phyloP scores from a whole-genome alignment of 2,888 invertebrate species.

The Acanthococcus lagerstroemiae region DNA sequence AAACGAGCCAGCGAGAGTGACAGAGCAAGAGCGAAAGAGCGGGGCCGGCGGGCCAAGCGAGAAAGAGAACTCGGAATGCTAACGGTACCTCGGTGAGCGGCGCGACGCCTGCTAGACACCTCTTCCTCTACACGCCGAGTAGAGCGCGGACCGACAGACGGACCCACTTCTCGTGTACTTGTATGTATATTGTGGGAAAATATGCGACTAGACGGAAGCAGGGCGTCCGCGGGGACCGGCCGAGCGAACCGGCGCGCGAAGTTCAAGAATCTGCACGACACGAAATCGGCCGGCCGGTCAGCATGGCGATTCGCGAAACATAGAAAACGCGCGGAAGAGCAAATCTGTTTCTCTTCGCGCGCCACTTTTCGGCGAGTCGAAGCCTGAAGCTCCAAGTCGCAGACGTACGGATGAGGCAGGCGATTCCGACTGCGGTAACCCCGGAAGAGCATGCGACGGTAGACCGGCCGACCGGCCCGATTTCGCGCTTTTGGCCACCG shows the following conservation, averaged over 20 bases:
- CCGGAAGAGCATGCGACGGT: too few relatives aligned
- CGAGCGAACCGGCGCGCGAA: neutral
- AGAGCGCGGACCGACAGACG: neutral
- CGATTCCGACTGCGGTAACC: too few relatives aligned
- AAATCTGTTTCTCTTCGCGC: too few relatives aligned
- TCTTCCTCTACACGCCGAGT: neutral
- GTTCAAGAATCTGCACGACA: neutral
- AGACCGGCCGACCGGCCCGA: too few relatives aligned
- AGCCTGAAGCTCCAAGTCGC: too few relatives aligned
- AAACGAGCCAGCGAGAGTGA: too few relatives aligned
- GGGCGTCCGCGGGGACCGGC: neutral
- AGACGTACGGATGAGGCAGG: too few relatives aligned
- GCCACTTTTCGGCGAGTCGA: too few relatives aligned
- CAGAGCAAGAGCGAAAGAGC: neutral
- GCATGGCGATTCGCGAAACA: neutral
- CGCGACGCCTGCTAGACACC: conserved; percentile 3
- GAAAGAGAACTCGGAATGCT: conserved; percentile 19
- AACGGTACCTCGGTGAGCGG: conserved; percentile 19
- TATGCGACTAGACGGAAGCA: neutral
- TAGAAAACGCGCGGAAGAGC: neutral
- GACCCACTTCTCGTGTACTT: neutral
- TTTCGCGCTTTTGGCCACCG: too few relatives aligned
- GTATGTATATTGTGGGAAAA: neutral
- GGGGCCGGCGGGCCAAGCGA: neutral
- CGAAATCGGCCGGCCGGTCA: too few relatives aligned